Conservation (phyloP, 1,140 invertebrate genomes). For the Drosophila navojoa region DNA sequence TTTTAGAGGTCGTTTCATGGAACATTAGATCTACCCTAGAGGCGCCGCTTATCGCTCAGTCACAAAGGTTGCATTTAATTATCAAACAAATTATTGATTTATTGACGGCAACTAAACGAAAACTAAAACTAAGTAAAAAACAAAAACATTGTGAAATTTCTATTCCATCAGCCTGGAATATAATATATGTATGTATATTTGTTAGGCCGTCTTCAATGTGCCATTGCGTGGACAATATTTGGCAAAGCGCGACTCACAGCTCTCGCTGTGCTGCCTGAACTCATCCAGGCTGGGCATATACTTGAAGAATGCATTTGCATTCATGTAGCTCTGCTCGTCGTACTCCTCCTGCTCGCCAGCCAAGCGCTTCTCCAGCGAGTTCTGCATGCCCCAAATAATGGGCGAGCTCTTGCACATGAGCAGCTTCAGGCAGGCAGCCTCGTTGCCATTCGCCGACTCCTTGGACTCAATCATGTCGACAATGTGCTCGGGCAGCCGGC, state of each 20-base stretch:
- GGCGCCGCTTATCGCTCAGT: conserved; percentile 46
- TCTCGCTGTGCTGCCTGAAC: conserved; percentile 86
- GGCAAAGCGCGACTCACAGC: conserved; percentile 87
- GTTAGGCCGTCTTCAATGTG: conserved; percentile 23
- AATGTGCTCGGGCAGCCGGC: conserved; percentile 86
- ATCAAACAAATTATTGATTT: conserved; percentile 44
- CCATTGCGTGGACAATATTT: conserved; percentile 79
- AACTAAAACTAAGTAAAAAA: conserved; percentile 4
- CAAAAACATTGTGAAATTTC: neutral
- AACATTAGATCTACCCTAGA: conserved; percentile 45
- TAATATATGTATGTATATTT: neutral
- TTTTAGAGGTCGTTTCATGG: conserved; percentile 78
- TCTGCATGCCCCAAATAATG: conserved; percentile 90
- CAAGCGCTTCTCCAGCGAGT: conserved; percentile 85
- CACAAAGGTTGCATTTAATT: conserved; percentile 19
- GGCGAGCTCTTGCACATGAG: conserved; percentile 91
- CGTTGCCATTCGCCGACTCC: conserved; percentile 81
- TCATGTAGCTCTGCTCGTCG: conserved; percentile 68
- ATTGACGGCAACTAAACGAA: conserved; percentile 43
- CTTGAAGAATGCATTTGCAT: conserved; percentile 84
- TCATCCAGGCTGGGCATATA: conserved; percentile 87
- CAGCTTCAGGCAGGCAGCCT: conserved; percentile 88
- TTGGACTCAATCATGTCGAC: conserved; percentile 86
- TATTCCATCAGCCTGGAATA: neutral
- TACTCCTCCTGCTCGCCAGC: conserved; percentile 43